Percentiles rank a stretch among this genome's conserved stretches.
phyloP scores from a whole-genome alignment of 2,888 invertebrate species.

The Sturmia bella region DNA sequence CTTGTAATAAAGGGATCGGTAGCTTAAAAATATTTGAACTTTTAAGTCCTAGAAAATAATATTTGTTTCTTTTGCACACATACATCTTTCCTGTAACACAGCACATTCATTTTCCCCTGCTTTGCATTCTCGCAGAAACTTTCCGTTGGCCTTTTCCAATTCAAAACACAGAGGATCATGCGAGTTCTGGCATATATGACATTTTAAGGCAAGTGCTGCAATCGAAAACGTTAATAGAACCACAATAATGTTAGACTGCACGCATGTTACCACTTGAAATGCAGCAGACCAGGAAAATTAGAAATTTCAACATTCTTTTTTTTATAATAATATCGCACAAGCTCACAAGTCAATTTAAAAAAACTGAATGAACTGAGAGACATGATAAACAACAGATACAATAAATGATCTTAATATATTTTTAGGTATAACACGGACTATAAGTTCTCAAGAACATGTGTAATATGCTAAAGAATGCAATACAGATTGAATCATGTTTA shows the following conservation, averaged over 20 bases:
- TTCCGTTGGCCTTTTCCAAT: conserved; percentile 1
- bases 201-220: conserved; percentile 31
- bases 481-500: no score
- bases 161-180: conserved; percentile 7
- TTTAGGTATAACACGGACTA: not conserved
- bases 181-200: conserved; percentile 31
- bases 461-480: no score
- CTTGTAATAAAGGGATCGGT: conserved; percentile 2
- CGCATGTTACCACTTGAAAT: conserved; percentile 7
- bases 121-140: conserved; percentile 9
- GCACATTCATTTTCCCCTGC: conserved; percentile 28
- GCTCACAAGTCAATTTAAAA: conserved; percentile 5
- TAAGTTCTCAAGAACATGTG: no score
- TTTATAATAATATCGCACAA: not conserved
- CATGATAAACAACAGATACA: conserved; percentile 20
- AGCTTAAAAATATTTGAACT: not conserved
- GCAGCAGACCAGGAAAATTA: conserved; percentile 4
- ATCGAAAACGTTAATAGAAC: not conserved
- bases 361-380: conserved; percentile 6
- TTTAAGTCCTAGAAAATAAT: not conserved
- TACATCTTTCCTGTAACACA: conserved; percentile 31
- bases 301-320: conserved; percentile 2
- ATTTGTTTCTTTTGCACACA: not conserved
- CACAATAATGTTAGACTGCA: not conserved
- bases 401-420: not conserved